Percentiles rank a stretch among this genome's conserved stretches.
Evolutionary conservation across 2,797 vertebrate genomes (phyloP).

Genomic region (Siniperca obscura): DNA sequence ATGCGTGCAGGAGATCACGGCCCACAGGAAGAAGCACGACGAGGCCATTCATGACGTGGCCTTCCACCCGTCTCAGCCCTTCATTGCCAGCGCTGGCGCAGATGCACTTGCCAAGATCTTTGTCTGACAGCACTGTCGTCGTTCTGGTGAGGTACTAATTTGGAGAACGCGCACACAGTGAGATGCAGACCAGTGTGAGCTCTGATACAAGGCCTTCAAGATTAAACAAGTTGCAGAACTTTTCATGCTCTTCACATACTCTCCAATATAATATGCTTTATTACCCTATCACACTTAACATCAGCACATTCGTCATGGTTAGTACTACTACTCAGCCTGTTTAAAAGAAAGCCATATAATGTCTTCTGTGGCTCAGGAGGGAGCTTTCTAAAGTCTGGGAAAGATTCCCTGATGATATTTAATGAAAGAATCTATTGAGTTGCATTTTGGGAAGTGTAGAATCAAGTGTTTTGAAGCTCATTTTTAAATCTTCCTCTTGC

Average conservation of each 20-base stretch:
- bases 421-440: background rate
- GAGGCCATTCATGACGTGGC: slow-evolving; percentile 93
- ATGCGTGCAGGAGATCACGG: slow-evolving; percentile 94
- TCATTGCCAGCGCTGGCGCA: slow-evolving; percentile 91
- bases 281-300: background rate
- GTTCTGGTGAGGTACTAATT: slow-evolving; percentile 63
- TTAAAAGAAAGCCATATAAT: background rate
- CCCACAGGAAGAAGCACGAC: slow-evolving; percentile 93
- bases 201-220: background rate
- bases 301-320: background rate
- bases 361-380: too few species aligned
- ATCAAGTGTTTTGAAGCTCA: background rate
- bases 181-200: background rate
- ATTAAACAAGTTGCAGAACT: background rate
- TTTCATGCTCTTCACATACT: background rate
- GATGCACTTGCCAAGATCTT: slow-evolving; percentile 95
- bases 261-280: background rate
- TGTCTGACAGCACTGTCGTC: slow-evolving; percentile 81
- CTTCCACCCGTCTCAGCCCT: slow-evolving; percentile 92
- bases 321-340: too few species aligned
- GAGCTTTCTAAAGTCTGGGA: background rate
- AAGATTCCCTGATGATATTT: too few species aligned
- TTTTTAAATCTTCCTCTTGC: too few species aligned
- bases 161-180: background rate
- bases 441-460: background rate